Evolutionary conservation across 1,140 invertebrate genomes (phyloP).

Genomic region (Helicoverpa zea): DNA sequence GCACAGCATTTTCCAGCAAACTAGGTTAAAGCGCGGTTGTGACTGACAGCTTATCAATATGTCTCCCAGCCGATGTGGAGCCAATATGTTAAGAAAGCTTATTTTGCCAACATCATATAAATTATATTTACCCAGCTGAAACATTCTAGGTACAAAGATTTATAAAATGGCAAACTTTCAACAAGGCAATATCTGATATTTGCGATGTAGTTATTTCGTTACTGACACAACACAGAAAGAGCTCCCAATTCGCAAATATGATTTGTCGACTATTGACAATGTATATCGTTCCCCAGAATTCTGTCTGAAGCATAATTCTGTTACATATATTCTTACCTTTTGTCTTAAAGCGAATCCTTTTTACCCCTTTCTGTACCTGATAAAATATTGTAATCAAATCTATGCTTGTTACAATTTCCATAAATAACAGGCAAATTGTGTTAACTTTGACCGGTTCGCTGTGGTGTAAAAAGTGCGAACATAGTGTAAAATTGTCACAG

Average conservation of each 20-base stretch:
- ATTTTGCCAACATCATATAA: not conserved
- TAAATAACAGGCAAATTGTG: slow-evolving; percentile 1
- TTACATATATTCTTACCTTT: not conserved
- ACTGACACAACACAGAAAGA: slow-evolving; percentile 23
- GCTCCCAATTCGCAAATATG: slow-evolving; percentile 21
- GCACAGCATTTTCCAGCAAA: not conserved
- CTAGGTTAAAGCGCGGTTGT: slow-evolving; percentile 16
- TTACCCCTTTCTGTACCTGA: not conserved
- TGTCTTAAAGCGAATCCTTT: not conserved
- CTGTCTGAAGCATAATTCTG: not conserved
- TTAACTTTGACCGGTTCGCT: slow-evolving; percentile 25
- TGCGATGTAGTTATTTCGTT: slow-evolving; percentile 1
- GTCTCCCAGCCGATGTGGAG: not conserved
- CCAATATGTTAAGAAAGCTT: slow-evolving; percentile 11
- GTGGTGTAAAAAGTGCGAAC: slow-evolving; percentile 9
- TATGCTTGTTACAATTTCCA: slow-evolving; percentile 19
- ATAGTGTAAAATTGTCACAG: not conserved
- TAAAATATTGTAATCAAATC: not conserved
- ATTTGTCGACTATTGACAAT: slow-evolving; percentile 15
- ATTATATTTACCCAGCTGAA: not conserved
- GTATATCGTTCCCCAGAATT: not conserved
- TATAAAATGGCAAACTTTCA: slow-evolving; percentile 13
- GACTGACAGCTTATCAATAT: slow-evolving; percentile 24
- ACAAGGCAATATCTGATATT: slow-evolving; percentile 4
- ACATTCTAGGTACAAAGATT: not conserved